Evolutionary conservation across 2,888 invertebrate genomes (phyloP).

Genomic region (Pachycephus smyrnensis): DNA sequence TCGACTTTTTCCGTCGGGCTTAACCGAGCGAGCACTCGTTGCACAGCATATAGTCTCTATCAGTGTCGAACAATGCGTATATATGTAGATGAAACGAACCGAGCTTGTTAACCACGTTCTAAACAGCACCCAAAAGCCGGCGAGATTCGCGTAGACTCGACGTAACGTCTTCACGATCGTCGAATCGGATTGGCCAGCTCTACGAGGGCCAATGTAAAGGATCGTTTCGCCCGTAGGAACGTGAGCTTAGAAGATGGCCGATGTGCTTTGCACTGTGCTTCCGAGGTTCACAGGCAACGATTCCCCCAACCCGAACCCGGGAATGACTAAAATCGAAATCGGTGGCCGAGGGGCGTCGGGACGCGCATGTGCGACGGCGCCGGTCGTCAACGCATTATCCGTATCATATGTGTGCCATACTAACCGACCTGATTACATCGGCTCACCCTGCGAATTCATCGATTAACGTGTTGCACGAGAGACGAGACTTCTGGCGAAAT

Average conservation of each 20-base stretch:
- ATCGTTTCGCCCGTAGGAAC: conserved; percentile 13
- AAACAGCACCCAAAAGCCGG: conserved; percentile 5
- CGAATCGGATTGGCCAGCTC: conserved; percentile 3
- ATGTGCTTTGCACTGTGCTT: conserved; percentile 28
- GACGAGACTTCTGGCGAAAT: not conserved
- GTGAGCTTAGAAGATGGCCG: conserved; percentile 26
- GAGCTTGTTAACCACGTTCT: conserved; percentile 6
- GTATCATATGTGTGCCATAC: conserved; percentile 47
- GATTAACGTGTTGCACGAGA: conserved; percentile 22
- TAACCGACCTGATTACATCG: conserved; percentile 57
- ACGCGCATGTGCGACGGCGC: conserved; percentile 63
- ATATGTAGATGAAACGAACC: conserved; percentile 3
- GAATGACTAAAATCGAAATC: conserved; percentile 67
- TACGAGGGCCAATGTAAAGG: not conserved
- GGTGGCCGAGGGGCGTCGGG: conserved; percentile 59
- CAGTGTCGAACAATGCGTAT: not conserved
- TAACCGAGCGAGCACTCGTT: conserved; percentile 4
- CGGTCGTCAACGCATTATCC: conserved; percentile 58
- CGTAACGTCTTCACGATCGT: not conserved
- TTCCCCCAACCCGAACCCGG: conserved; percentile 64
- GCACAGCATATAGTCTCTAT: not conserved
- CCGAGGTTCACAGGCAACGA: conserved; percentile 43
- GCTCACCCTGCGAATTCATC: conserved; percentile 31
- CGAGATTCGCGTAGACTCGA: not conserved
- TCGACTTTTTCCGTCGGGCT: not conserved